These are phyloP conservation scores for Labroides dimidiatus DNA, from an alignment of 2,797 vertebrate genomes.

Conservation along the genomic window DNA sequence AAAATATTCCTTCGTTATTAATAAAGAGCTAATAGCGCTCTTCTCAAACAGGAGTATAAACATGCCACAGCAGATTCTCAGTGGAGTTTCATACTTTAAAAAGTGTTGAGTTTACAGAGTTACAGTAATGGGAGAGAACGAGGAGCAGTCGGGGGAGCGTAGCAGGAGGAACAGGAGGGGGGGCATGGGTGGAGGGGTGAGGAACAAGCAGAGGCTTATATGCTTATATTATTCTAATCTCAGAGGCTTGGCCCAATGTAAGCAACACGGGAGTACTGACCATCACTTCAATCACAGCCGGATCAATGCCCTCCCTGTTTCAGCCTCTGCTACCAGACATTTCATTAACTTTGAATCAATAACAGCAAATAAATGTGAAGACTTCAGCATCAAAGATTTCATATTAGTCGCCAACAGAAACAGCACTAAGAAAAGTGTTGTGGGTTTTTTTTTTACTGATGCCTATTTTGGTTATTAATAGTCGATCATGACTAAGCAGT, in stretches of 20 bases:
- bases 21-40: not conserved
- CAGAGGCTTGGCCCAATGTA: slow-evolving; percentile 80
- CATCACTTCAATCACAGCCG: slow-evolving; percentile 81
- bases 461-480: slow-evolving; percentile 34
- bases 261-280: slow-evolving; percentile 80
- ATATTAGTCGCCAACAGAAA: slow-evolving; percentile 58
- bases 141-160: slow-evolving; percentile 21
- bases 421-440: slow-evolving; percentile 37
- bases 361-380: slow-evolving; percentile 74
- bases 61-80: slow-evolving; percentile 24
- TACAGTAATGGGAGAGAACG: slow-evolving; percentile 22
- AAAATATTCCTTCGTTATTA: slow-evolving; percentile 4
- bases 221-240: slow-evolving; percentile 86
- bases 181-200: slow-evolving; percentile 35
- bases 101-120: slow-evolving; percentile 17
- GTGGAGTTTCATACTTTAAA: slow-evolving; percentile 30
- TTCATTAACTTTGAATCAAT: slow-evolving; percentile 80
- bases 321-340: slow-evolving; percentile 72
- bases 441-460: slow-evolving; percentile 25
- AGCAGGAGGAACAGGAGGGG: slow-evolving; percentile 13
- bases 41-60: slow-evolving; percentile 18
- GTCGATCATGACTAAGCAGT: slow-evolving; percentile 22
- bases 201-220: slow-evolving; percentile 82
- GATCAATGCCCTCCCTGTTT: slow-evolving; percentile 81
- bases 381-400: slow-evolving; percentile 70